These are phyloP conservation scores for Neomorphus geoffroyi DNA, from an alignment of 2,797 vertebrate genomes.

Conservation along the genomic window DNA sequence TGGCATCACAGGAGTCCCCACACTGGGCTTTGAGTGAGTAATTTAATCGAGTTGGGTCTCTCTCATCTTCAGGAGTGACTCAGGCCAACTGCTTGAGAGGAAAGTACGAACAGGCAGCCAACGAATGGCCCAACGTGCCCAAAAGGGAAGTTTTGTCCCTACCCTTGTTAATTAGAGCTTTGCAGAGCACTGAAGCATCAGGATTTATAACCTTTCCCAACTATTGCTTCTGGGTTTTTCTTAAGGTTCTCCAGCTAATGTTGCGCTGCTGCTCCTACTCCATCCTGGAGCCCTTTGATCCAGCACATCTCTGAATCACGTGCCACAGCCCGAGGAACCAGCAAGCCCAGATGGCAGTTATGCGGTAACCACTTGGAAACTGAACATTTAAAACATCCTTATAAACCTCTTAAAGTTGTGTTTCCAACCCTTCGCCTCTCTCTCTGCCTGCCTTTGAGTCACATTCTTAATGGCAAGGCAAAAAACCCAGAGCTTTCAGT, in stretches of 20 bases:
- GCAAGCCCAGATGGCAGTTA: not conserved
- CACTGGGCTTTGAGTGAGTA: rapidly evolving
- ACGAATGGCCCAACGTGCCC: rapidly evolving
- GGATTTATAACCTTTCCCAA: not conserved
- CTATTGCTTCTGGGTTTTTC: not conserved
- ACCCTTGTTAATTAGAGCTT: not conserved
- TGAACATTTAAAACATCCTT: not conserved
- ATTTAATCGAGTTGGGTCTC: conserved; percentile 18
- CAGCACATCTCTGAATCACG: not conserved
- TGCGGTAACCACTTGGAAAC: not conserved
- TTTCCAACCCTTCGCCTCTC: not conserved
- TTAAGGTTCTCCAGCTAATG: not conserved
- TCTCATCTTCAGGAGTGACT: not conserved
- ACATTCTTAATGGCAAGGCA: not conserved
- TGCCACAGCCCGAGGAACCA: not conserved
- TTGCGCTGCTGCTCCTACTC: not conserved
- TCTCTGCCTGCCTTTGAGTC: not conserved
- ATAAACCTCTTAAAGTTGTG: not conserved
- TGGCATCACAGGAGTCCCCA: not conserved
- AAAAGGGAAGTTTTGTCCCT: not conserved
- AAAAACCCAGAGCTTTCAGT: not conserved
- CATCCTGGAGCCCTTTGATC: not conserved
- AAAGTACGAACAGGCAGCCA: not conserved
- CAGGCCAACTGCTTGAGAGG: not conserved
- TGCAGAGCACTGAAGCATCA: conserved; percentile 24